Conservation (phyloP, 1,140 invertebrate species). For the Rhyzopertha dominica region DNA sequence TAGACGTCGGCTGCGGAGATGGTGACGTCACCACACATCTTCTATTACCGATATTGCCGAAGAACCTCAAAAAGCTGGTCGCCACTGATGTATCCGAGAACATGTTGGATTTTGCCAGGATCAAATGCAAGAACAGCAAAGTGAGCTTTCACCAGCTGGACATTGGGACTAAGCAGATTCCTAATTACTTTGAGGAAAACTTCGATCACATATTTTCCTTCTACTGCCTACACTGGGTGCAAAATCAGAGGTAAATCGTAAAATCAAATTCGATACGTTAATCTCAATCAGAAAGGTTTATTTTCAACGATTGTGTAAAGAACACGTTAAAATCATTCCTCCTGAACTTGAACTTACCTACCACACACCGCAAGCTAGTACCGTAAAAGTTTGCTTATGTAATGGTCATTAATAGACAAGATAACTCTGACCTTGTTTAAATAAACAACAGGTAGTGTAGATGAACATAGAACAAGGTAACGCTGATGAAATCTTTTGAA, state of each 20-base stretch:
- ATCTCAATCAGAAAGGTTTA: no score
- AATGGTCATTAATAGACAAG: no score
- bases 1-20: constrained; percentile 78
- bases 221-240: constrained; percentile 79
- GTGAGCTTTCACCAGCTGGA: constrained; percentile 62
- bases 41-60: constrained; percentile 60
- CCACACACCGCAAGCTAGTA: no score
- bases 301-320: no score
- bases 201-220: constrained; percentile 75
- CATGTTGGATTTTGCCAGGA: constrained; percentile 65
- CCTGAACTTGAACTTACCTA: no score
- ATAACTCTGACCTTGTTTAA: no score
- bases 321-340: no score
- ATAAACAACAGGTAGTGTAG: no score
- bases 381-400: no score
- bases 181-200: constrained; percentile 46
- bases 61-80: constrained; percentile 46
- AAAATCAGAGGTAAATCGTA: constrained; percentile 59
- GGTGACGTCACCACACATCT: constrained; percentile 66
- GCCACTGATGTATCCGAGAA: constrained; percentile 65
- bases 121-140: constrained; percentile 46
- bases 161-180: constrained; percentile 53
- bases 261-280: no score
- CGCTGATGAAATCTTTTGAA: no score
- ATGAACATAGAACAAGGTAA: no score